These are phyloP conservation scores for Valencia hispanica DNA, from an alignment of 2,797 vertebrate species.

Conservation along the genomic window DNA sequence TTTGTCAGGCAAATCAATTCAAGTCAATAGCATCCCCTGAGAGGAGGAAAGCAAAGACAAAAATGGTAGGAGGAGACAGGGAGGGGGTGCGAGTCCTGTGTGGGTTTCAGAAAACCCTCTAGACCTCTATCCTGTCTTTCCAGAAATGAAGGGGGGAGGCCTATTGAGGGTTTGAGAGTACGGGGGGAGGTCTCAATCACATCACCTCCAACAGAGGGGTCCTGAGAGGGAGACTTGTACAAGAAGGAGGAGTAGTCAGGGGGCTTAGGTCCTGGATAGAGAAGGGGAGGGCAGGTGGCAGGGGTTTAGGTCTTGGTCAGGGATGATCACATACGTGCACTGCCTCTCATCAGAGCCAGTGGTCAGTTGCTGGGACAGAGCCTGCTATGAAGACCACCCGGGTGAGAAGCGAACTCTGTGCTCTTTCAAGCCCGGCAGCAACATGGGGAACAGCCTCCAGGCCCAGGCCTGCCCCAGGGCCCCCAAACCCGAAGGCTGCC, in stretches of 20 bases:
- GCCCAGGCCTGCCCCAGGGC: slow-evolving; percentile 50
- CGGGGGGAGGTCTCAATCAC: slow-evolving; percentile 51
- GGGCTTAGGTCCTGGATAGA: slow-evolving; percentile 47
- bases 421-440: slow-evolving; percentile 62
- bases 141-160: slow-evolving; percentile 52
- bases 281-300: slow-evolving; percentile 51
- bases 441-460: slow-evolving; percentile 85
- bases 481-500: slow-evolving; percentile 71
- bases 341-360: slow-evolving; percentile 82
- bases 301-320: slow-evolving; percentile 62
- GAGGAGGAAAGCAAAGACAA: slow-evolving; percentile 62
- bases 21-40: slow-evolving; percentile 75
- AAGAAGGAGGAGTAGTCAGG: slow-evolving; percentile 59
- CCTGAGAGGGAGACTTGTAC: slow-evolving; percentile 41
- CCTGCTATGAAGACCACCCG: slow-evolving; percentile 80
- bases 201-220: slow-evolving; percentile 52
- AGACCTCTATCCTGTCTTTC: slow-evolving; percentile 47
- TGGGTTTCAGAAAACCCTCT: slow-evolving; percentile 67
- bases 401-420: slow-evolving; percentile 77
- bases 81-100: slow-evolving; percentile 65
- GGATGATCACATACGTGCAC: slow-evolving; percentile 86
- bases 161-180: slow-evolving; percentile 44
- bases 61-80: slow-evolving; percentile 67
- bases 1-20: slow-evolving; percentile 81
- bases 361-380: slow-evolving; percentile 83